Evolutionary conservation across 2,888 invertebrate species (phyloP).

Genomic region (Dorcus parallelipipedus): DNA sequence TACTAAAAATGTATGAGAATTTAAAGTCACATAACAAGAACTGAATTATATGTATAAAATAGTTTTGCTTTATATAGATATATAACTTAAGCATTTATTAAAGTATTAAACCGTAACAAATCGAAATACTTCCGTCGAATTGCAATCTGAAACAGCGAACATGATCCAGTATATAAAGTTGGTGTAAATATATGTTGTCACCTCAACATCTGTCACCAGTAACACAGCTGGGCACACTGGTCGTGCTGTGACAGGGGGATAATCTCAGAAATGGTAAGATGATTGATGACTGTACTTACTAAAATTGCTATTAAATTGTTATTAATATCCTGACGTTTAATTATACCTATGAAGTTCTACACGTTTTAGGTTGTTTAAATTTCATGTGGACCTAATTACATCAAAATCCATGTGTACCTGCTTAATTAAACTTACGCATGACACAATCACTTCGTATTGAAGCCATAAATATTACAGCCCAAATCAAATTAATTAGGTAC

Average conservation of each 20-base stretch:
- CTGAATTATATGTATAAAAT: not conserved
- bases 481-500: too few species aligned
- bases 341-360: too few species aligned
- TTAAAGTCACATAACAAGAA: not conserved
- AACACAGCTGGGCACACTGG: constrained; percentile 5
- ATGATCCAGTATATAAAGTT: constrained; percentile 11
- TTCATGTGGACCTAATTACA: too few species aligned
- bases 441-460: too few species aligned
- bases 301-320: constrained; percentile 29
- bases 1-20: too few species aligned
- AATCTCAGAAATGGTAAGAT: constrained; percentile 33
- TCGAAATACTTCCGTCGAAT: not conserved
- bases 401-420: too few species aligned
- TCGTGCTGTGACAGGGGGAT: constrained; percentile 9
- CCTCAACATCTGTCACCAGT: constrained; percentile 24
- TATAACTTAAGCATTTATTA: too few species aligned
- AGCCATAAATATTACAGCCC: too few species aligned
- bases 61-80: too few species aligned
- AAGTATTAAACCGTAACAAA: not conserved
- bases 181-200: constrained; percentile 25
- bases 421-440: too few species aligned
- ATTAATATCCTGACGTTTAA: not conserved
- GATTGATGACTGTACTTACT: constrained; percentile 33
- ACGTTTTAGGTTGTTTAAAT: too few species aligned
- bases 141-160: not conserved